Evolutionary conservation across 2,113 vertebrate species (phyloP), one percentile per base, ranked within the genome.

Genomic region (Bathybates hornii): DNA sequence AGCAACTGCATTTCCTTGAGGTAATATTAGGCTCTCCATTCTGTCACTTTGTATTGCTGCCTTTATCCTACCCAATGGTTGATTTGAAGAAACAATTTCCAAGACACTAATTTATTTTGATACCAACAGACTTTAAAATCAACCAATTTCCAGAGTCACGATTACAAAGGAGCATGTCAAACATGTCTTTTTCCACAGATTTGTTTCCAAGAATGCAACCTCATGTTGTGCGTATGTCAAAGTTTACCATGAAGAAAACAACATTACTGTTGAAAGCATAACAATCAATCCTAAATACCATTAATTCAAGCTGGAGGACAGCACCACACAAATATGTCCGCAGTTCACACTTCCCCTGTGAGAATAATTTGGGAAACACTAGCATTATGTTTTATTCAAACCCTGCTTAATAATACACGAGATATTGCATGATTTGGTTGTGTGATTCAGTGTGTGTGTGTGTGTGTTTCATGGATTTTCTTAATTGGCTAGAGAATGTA

Each of bases 361-460:
- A 89, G 88, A 92, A 93, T 92, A 53, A 93, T 91, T 91, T 87
- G 36, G 63, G 56, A 86, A 93, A 89, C 85, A 89, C 85, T 90
- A 92, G 89, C 88, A 89, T 91, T 86, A 92, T 95, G 78, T 91
- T 92, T 94, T 92, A 95, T 93, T 90, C 86, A 94, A 86, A 21
- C 7, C 56, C 19, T 80, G 38, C 54, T 95, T 85, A 93, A 95
- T 94, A 94, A 93, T 92, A 85, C 68, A 94, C 85, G 83, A 87
- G 71, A 80, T 86, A 82, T 52, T 82, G 61, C 27, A 19, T 86
- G 88, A 93, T 89, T 81, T 86, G 61, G 27, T 34, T 34, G 45
- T 52, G 73, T n/a, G 27, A 52, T 52, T 52, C 73, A 29, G 24
- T 85, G 82, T 79, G 83, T 54, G 24, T 53, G 59, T 76, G 12